Evolutionary conservation across 2,113 vertebrate genomes (phyloP).

Genomic region (Equus przewalskii): DNA sequence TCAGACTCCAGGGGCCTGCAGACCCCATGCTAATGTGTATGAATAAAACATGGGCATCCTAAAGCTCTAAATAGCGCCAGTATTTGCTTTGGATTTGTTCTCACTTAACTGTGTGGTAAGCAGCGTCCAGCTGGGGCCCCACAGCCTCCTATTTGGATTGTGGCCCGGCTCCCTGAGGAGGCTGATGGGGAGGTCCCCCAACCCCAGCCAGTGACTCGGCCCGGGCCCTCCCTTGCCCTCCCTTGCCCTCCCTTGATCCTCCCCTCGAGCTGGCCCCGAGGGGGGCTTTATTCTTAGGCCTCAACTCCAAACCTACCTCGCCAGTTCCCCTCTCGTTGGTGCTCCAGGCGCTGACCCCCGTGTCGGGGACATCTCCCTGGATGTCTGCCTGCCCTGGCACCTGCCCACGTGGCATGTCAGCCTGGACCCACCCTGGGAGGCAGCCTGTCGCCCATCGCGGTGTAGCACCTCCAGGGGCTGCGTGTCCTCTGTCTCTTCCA

Average conservation of each 20-base stretch:
- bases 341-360: not conserved
- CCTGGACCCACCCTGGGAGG: not conserved
- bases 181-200: not conserved
- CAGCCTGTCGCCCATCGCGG: not conserved
- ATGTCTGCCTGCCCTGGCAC: not conserved
- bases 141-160: constrained; percentile 61
- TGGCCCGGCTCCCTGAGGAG: not conserved
- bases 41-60: constrained; percentile 82
- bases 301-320: not conserved
- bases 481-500: not conserved
- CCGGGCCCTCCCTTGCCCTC: not conserved
- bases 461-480: not conserved
- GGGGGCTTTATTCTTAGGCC: not conserved
- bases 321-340: not conserved
- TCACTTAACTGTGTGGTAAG: constrained; percentile 71
- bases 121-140: constrained; percentile 76
- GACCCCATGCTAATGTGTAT: constrained; percentile 81
- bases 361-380: not conserved
- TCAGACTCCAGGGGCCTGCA: constrained; percentile 79
- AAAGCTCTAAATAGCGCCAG: constrained; percentile 80
- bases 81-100: constrained; percentile 80
- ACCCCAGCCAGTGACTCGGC: not conserved
- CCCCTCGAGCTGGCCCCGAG: not conserved
- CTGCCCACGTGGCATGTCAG: not conserved
- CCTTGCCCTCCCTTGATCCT: not conserved